phyloP scores from a whole-genome alignment of 2,888 invertebrate genomes.

The Parapristionchus giblindavisi region DNA sequence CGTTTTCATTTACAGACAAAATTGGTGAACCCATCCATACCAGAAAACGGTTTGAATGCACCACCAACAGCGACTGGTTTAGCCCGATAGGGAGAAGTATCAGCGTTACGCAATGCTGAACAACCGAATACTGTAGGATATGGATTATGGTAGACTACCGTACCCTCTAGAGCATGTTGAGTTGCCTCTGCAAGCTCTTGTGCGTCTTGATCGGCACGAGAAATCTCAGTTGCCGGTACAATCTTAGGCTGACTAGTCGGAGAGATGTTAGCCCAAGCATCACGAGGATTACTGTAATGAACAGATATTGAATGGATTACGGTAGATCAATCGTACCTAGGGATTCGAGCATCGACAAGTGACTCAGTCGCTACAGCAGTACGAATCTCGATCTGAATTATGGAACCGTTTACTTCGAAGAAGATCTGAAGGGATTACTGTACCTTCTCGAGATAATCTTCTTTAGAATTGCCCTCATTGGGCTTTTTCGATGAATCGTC shows the following conservation, averaged over 20 bases:
- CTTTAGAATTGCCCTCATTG: too few species aligned
- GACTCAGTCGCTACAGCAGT: conserved; percentile 25
- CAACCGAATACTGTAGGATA: conserved; percentile 6
- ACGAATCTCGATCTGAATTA: conserved; percentile 11
- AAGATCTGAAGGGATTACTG: too few species aligned
- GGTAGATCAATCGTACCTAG: conserved; percentile 13
- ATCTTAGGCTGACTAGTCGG: conserved; percentile 18
- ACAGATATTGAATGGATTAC: not conserved
- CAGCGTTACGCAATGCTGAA: too few species aligned
- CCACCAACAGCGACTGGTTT: too few species aligned
- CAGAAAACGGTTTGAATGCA: too few species aligned
- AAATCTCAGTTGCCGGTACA: conserved; percentile 12
- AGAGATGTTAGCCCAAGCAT: conserved; percentile 15
- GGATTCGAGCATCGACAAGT: conserved; percentile 11
- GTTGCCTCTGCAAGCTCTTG: conserved; percentile 14
- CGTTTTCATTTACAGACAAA: too few species aligned
- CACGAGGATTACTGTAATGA: conserved; percentile 8
- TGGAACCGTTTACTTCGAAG: too few species aligned
- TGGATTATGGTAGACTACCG: not conserved
- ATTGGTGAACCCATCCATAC: too few species aligned
- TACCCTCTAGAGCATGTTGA: conserved; percentile 16
- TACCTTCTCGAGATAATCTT: too few species aligned
- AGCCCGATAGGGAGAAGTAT: too few species aligned
- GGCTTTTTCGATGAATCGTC: too few species aligned
- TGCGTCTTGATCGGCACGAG: conserved; percentile 7